These are phyloP conservation scores for Sebastes fasciatus DNA, from an alignment of 2,113 vertebrate species.

Conservation along the genomic window DNA sequence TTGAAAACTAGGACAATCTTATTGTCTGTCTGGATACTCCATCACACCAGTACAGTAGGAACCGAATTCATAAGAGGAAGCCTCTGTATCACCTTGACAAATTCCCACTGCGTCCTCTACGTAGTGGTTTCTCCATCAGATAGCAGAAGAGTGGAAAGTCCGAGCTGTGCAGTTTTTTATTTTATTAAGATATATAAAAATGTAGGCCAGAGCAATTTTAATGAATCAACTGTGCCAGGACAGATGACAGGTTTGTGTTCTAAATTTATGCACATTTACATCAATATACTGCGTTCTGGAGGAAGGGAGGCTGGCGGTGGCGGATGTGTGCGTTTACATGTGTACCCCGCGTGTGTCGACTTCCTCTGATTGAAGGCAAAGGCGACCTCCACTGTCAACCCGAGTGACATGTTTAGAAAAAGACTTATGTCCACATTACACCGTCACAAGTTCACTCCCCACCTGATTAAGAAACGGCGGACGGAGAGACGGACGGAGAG, in stretches of 20 bases:
- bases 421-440: conserved; percentile 62
- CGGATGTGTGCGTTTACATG: neutral
- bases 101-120: conserved; percentile 14
- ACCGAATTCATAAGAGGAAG: too few relatives aligned
- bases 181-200: conserved; percentile 13
- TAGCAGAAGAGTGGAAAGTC: neutral
- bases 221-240: conserved; percentile 33
- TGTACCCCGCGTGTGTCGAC: neutral
- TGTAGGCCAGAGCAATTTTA: conserved; percentile 28
- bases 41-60: neutral
- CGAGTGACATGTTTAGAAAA: conserved; percentile 34
- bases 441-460: conserved; percentile 20
- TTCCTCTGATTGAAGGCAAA: conserved; percentile 59
- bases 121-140: conserved; percentile 1
- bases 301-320: neutral
- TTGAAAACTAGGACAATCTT: conserved; percentile 30
- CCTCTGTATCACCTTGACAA: too few relatives aligned
- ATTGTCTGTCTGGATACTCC: neutral
- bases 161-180: neutral
- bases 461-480: conserved; percentile 56
- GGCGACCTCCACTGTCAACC: conserved; percentile 64
- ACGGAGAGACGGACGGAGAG: conserved; percentile 17
- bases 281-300: neutral
- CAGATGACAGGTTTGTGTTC: conserved; percentile 21
- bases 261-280: neutral